Conservation (phyloP, 30 jellyfish, hydroid and myxozoan genomes). For the Cassiopea xamachana region DNA sequence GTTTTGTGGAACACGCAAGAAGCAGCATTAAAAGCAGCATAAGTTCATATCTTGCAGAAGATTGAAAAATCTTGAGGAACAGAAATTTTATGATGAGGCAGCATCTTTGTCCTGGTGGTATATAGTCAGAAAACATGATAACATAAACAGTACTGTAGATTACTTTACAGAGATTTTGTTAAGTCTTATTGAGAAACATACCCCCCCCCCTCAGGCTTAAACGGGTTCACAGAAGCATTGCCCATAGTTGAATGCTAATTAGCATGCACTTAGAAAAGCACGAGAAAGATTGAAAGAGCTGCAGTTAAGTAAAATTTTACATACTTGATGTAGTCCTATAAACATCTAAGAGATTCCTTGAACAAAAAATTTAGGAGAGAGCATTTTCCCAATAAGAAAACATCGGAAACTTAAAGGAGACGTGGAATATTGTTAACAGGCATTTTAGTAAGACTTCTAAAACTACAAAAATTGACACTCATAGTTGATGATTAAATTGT, state of each 20-base stretch:
- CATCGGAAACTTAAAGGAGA: background rate
- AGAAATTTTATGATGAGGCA: background rate
- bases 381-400: background rate
- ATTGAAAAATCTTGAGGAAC: background rate
- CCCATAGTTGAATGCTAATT: background rate
- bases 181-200: background rate
- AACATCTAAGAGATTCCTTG: background rate
- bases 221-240: background rate
- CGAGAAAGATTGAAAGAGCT: background rate
- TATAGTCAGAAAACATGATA: background rate
- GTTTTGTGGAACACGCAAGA: background rate
- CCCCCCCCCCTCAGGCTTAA: background rate
- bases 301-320: background rate
- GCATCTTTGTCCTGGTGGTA: background rate
- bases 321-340: background rate
- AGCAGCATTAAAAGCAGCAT: background rate
- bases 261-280: background rate
- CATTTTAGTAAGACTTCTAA: background rate
- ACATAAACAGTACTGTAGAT: background rate
- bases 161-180: background rate
- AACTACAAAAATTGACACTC: background rate
- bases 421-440: background rate
- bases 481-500: background rate
- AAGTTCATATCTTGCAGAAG: background rate
- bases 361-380: background rate